These are phyloP conservation scores for Euspilapteryx auroguttella DNA, from an alignment of 2,888 invertebrate genomes.

Conservation along the genomic window DNA sequence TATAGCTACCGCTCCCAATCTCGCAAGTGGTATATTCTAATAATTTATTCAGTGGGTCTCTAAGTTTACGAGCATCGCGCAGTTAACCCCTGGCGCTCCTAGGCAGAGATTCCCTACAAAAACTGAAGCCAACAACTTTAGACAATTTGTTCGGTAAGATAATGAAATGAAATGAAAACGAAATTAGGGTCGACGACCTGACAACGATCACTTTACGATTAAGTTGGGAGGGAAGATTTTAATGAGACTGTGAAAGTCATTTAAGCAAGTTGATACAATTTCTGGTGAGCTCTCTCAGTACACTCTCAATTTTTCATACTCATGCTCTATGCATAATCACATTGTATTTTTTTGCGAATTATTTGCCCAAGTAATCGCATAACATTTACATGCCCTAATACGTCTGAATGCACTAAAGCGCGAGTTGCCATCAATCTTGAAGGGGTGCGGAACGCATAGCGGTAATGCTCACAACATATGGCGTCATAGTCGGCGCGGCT, in stretches of 20 bases:
- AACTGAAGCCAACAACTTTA: constrained; percentile 3
- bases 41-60: constrained; percentile 8
- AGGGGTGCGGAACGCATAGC: constrained; percentile 29
- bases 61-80: constrained; percentile 6
- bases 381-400: constrained; percentile 58
- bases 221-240: constrained; percentile 30
- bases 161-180: constrained; percentile 32
- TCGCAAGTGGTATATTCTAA: constrained; percentile 5
- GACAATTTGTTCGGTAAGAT: constrained; percentile 12
- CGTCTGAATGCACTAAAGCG: constrained; percentile 39
- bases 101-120: constrained; percentile 7
- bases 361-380: constrained; percentile 50
- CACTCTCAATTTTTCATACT: background rate
- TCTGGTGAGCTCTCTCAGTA: no score
- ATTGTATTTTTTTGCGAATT: constrained; percentile 31
- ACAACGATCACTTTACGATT: constrained; percentile 28
- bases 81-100: constrained; percentile 6
- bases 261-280: no score
- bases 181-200: constrained; percentile 29
- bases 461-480: constrained; percentile 54
- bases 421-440: constrained; percentile 48
- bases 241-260: no score
- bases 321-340: no score
- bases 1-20: no score
- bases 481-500: constrained; percentile 19